Evolutionary conservation across 2,113 vertebrate species (phyloP).

Genomic region (Erythrolamprus reginae): DNA sequence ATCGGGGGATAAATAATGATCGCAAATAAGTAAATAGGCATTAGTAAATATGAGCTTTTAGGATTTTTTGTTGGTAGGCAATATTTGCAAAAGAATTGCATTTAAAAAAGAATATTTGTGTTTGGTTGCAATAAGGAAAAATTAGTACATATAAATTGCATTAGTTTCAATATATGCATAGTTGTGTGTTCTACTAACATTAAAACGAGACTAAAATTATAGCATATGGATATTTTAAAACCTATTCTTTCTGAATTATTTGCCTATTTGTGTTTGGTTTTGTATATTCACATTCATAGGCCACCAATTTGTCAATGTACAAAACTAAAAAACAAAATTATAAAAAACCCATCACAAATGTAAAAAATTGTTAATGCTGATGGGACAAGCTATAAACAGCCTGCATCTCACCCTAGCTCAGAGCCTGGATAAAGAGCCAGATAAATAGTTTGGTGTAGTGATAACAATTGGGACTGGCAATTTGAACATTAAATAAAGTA

Average conservation of each 20-base stretch:
- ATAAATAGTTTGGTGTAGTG: background rate
- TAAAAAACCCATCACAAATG: background rate
- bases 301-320: background rate
- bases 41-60: conserved; percentile 57
- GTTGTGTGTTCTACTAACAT: background rate
- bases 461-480: background rate
- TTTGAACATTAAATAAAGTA: background rate
- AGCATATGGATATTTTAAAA: background rate
- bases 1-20: conserved; percentile 55
- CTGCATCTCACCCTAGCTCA: background rate
- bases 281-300: background rate
- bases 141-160: background rate
- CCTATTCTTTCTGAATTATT: background rate
- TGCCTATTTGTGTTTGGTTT: background rate
- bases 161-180: background rate
- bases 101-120: conserved; percentile 52
- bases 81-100: background rate
- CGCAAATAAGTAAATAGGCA: conserved; percentile 54
- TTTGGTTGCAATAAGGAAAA: background rate
- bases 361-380: background rate
- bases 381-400: background rate
- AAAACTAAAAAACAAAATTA: background rate
- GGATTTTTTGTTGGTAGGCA: conserved; percentile 16
- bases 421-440: background rate
- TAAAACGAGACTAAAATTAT: background rate